phyloP scores from a whole-genome alignment of 2,113 vertebrate genomes.

The Copsychus sechellarum region DNA sequence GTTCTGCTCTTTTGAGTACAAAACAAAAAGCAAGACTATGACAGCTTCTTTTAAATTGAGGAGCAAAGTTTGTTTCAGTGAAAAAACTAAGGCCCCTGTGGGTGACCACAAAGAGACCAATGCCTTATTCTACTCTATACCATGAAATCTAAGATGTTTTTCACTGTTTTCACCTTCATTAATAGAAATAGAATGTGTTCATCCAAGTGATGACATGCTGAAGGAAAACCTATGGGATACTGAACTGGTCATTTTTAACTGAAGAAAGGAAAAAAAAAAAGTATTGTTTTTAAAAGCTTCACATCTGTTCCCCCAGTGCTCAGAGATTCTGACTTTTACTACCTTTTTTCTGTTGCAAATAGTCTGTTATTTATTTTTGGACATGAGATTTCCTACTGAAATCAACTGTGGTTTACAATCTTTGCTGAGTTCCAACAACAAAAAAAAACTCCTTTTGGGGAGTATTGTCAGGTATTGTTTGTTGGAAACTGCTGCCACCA shows the following conservation, averaged over 20 bases:
- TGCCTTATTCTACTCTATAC: not conserved
- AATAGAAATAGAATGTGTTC: not conserved
- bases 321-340: not conserved
- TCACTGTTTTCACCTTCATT: not conserved
- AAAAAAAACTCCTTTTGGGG: not conserved
- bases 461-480: not conserved
- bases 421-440: not conserved
- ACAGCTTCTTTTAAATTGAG: not conserved
- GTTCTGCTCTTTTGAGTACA: not conserved
- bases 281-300: not conserved
- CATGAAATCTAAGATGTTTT: not conserved
- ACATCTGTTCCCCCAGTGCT: not conserved
- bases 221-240: not conserved
- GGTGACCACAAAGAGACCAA: not conserved
- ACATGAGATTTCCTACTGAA: not conserved
- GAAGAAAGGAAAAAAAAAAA: not conserved
- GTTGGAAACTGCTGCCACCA: not conserved
- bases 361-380: not conserved
- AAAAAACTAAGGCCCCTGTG: fast-evolving
- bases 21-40: not conserved
- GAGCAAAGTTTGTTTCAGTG: not conserved
- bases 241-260: not conserved
- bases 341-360: not conserved
- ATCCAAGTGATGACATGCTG: not conserved
- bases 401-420: not conserved